Conservation (phyloP, 1,140 invertebrate species). For the Lepeophtheirus salmonis region DNA sequence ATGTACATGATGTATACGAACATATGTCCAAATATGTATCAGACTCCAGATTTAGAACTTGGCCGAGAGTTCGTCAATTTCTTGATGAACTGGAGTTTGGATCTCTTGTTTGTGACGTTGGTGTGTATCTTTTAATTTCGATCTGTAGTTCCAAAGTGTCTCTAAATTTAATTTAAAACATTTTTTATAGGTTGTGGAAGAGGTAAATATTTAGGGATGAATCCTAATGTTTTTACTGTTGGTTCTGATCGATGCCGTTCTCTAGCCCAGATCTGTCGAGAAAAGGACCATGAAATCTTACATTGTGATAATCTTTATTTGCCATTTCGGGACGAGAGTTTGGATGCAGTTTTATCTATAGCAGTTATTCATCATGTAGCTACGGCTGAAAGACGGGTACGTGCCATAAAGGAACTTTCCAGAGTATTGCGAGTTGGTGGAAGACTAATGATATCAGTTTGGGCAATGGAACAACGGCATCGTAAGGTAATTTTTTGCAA, state of each 20-base stretch:
- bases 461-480: constrained; percentile 87
- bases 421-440: constrained; percentile 74
- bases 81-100: constrained; percentile 67
- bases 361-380: constrained; percentile 83
- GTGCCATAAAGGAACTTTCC: constrained; percentile 65
- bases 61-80: constrained; percentile 68
- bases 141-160: constrained; percentile 7
- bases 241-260: constrained; percentile 67
- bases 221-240: constrained; percentile 60
- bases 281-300: constrained; percentile 24
- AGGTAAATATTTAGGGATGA: constrained; percentile 73
- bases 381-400: constrained; percentile 65
- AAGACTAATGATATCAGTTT: constrained; percentile 75
- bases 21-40: constrained; percentile 42
- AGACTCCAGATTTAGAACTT: constrained; percentile 39
- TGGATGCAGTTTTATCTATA: constrained; percentile 82
- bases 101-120: constrained; percentile 76
- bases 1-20: constrained; percentile 86
- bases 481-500: no score
- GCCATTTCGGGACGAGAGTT: constrained; percentile 74
- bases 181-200: constrained; percentile 59
- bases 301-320: constrained; percentile 63
- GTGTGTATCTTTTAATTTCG: constrained; percentile 37
- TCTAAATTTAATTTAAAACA: constrained; percentile 16
- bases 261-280: constrained; percentile 50